These are phyloP conservation scores for Drosophila atripex DNA, from an alignment of 2,888 invertebrate species.

Conservation along the genomic window DNA sequence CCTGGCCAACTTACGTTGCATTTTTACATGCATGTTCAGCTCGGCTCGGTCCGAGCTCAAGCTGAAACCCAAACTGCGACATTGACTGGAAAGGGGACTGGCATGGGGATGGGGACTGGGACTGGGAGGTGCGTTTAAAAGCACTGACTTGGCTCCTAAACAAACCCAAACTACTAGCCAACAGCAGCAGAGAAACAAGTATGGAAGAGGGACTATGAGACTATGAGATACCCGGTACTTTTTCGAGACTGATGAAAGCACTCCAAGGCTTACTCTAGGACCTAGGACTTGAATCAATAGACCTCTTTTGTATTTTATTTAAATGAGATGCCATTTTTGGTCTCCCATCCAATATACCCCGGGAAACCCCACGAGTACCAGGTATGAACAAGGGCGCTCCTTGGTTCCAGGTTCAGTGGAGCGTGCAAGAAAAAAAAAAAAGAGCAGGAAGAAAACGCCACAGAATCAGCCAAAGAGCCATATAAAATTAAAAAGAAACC, in stretches of 20 bases:
- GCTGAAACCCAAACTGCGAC: constrained; percentile 29
- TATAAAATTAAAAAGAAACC: constrained; percentile 64
- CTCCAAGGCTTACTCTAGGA: too few species aligned
- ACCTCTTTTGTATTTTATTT: too few species aligned
- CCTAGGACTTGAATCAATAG: too few species aligned
- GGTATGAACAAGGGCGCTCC: constrained; percentile 31
- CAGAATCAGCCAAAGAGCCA: constrained; percentile 67
- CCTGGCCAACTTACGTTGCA: constrained; percentile 63
- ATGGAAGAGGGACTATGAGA: background rate
- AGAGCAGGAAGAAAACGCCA: constrained; percentile 68
- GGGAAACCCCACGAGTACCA: background rate
- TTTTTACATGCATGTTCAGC: constrained; percentile 75
- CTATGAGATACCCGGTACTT: constrained; percentile 13
- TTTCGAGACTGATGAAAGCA: too few species aligned
- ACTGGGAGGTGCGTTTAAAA: constrained; percentile 62
- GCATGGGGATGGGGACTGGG: constrained; percentile 2
- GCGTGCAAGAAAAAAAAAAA: constrained; percentile 52
- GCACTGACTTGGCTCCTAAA: constrained; percentile 73
- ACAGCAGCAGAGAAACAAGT: constrained; percentile 36
- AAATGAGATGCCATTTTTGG: background rate
- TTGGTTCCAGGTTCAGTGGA: constrained; percentile 59
- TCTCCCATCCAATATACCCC: background rate
- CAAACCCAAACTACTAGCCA: constrained; percentile 65
- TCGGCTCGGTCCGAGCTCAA: constrained; percentile 54
- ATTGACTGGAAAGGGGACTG: constrained; percentile 6